A percentile compares a stretch with the other conserved stretches of the same genome.
These are phyloP conservation scores for Sminthurides aquaticus DNA, from an alignment of 2,888 invertebrate species.

Conservation along the genomic window DNA sequence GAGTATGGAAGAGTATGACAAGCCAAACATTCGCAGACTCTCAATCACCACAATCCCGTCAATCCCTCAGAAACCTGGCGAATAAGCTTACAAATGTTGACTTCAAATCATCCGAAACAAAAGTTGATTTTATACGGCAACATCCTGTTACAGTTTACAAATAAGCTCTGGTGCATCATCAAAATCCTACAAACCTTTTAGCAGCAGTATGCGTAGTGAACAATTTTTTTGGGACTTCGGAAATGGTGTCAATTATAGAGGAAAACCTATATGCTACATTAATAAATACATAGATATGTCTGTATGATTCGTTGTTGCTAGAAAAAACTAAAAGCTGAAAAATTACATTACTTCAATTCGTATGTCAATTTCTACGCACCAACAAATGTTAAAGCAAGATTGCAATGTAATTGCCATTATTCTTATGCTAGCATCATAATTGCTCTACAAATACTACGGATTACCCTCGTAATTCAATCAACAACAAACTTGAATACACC, in stretches of 20 bases:
- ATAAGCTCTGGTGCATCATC: not conserved
- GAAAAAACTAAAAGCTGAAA: not conserved
- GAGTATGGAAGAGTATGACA: constrained; percentile 77
- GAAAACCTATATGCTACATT: no score
- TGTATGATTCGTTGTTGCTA: no score
- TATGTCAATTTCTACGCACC: not conserved
- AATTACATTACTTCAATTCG: not conserved
- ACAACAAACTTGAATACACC: not conserved
- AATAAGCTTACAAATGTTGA: not conserved
- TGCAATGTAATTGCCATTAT: not conserved
- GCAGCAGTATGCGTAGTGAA: no score
- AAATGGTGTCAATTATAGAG: no score
- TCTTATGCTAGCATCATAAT: no score
- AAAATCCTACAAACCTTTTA: no score
- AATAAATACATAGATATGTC: no score
- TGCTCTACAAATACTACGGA: no score
- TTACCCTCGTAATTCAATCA: not conserved
- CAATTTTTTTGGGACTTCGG: no score
- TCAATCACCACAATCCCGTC: constrained; percentile 53
- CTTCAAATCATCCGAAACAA: not conserved
- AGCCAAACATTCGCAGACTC: constrained; percentile 66
- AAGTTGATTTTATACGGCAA: not conserved
- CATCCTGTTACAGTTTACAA: not conserved
- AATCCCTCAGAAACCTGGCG: constrained; percentile 31
- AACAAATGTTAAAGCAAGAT: not conserved